Base-by-base conservation (phyloP, 2,888 invertebrate genomes). In the Anorthoa munda region DNA sequence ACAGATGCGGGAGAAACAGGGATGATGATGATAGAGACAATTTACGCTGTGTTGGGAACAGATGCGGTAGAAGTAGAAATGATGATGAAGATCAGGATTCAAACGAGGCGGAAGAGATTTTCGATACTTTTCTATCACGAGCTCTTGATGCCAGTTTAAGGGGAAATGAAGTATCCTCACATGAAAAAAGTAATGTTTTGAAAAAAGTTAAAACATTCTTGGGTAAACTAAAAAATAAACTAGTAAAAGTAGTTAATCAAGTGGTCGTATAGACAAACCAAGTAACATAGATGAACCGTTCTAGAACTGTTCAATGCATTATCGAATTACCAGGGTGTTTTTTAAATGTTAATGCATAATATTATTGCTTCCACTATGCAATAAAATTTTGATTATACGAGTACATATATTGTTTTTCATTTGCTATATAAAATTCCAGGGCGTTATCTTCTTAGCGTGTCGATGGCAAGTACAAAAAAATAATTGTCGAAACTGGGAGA, bases 351-450 rank as follows among this genome's bases (percentile, higher is more conserved):
- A n/a, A 31, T 51, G 2, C 23, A 21, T n/a, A 17, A 2, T n/a
- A 48, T 1, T 17, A 55, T 76, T 39, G 13, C 7, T 76, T 13
- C 9, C 48, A 39, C 18, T 56, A 45, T 45, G 21, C 50, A 77
- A 68, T 77, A 74, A 77, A 69, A 23, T 63, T 23, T 63, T 61
- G 46, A 46, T 61, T 11, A 63, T 46, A n/a, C n/a, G n/a, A n/a
- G n/a, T n/a, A 26, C 5, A 23, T 9, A 23, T 7, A 48, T 23
- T 13, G 23, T 46, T 15, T 46, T 46, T 61, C 23, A 23, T 48
- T 46, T n/a, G 46, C 2, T 17, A 46, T 23, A 4, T 18, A 2
- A 63, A 48, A 18, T 48, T 18, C n/a, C 11, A 45, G 15, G n/a
- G 23, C 15, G 21, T 55, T 55, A 39, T 39, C 39, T 39, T 39